These are phyloP conservation scores for Eurois occulta DNA, from an alignment of 2,888 invertebrate genomes.

Conservation along the genomic window DNA sequence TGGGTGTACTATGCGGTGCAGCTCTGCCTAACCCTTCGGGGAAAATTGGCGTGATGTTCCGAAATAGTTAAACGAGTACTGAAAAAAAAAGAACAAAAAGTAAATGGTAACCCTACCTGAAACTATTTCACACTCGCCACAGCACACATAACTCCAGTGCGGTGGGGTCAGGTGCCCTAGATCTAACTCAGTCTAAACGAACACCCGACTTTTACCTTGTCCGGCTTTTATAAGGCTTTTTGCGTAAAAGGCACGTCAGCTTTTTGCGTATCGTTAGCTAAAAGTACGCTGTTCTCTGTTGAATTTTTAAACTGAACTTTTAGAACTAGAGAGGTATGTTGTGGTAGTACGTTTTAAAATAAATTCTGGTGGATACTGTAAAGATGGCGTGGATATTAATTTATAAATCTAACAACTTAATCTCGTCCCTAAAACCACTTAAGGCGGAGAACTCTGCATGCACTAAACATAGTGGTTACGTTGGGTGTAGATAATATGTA, in stretches of 20 bases:
- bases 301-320: constrained; percentile 36
- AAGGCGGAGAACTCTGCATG: neutral
- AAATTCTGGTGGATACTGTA: neutral
- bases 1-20: fast-evolving
- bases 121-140: constrained; percentile 9
- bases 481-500: neutral
- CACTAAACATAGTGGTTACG: neutral
- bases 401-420: neutral
- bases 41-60: neutral
- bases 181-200: constrained; percentile 40
- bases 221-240: constrained; percentile 57
- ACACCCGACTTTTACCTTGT: constrained; percentile 46
- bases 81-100: neutral
- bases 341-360: neutral
- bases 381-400: neutral
- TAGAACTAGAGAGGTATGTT: neutral
- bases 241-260: constrained; percentile 37
- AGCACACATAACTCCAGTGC: constrained; percentile 14
- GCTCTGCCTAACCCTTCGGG: too few species aligned
- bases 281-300: constrained; percentile 11
- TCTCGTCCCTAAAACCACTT: neutral
- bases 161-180: constrained; percentile 45
- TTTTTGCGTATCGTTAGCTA: constrained; percentile 39
- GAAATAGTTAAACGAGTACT: neutral
- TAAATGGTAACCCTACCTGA: neutral